Conservation (phyloP, 2,888 invertebrate genomes). For the Cheilosia urbana region DNA sequence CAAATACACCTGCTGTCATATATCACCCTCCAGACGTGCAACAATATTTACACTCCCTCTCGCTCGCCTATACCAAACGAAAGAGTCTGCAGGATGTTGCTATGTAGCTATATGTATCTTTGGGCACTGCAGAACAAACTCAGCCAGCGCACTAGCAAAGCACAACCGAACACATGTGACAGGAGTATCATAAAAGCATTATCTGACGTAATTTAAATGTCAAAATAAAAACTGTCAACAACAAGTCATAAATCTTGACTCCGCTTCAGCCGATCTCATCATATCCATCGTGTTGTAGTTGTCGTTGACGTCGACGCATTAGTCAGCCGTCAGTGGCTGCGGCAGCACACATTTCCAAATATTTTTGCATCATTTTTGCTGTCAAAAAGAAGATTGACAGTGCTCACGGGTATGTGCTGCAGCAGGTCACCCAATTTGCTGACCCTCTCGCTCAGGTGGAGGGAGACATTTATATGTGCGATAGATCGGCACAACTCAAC, state of each 20-base stretch:
- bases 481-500: conserved; percentile 53
- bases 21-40: conserved; percentile 52
- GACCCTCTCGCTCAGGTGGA: conserved; percentile 54
- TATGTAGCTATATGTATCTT: conserved; percentile 53
- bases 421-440: conserved; percentile 54
- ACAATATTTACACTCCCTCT: conserved; percentile 61
- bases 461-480: conserved; percentile 7
- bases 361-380: conserved; percentile 66
- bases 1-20: conserved; percentile 69
- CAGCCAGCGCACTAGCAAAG: conserved; percentile 29
- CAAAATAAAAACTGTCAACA: conserved; percentile 73
- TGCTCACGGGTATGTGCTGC: not conserved
- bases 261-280: conserved; percentile 44
- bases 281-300: conserved; percentile 35
- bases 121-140: conserved; percentile 31
- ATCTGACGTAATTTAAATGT: conserved; percentile 76
- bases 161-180: conserved; percentile 51
- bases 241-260: conserved; percentile 67
- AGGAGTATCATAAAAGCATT: conserved; percentile 72
- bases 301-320: conserved; percentile 55
- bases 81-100: conserved; percentile 46
- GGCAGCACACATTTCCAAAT: conserved; percentile 46
- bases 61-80: conserved; percentile 37
- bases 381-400: conserved; percentile 62
- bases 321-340: conserved; percentile 43